phyloP scores from a whole-genome alignment of 2,113 vertebrate genomes.

The Proteles cristata region DNA sequence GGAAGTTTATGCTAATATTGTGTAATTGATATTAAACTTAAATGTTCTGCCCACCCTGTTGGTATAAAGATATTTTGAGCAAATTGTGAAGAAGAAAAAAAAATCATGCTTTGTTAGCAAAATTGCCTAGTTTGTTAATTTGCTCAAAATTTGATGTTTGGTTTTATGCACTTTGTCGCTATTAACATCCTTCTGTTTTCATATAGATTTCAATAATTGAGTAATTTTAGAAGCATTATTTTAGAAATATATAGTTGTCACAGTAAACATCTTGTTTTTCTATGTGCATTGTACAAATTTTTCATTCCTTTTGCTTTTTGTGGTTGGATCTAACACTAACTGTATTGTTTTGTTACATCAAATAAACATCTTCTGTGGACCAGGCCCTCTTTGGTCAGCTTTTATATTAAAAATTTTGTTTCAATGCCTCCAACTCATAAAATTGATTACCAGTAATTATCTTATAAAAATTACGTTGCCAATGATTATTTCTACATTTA shows the following conservation, averaged over 20 bases:
- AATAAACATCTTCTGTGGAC: constrained; percentile 95
- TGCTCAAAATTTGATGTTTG: constrained; percentile 89
- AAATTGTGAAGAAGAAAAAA: constrained; percentile 84
- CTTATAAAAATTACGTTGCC: constrained; percentile 55
- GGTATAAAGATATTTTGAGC: constrained; percentile 89
- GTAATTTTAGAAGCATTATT: constrained; percentile 89
- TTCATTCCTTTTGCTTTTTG: constrained; percentile 88
- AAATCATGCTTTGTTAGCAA: constrained; percentile 87
- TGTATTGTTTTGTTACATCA: constrained; percentile 96
- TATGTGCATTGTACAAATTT: constrained; percentile 90
- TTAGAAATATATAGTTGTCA: constrained; percentile 87
- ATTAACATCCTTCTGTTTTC: constrained; percentile 89
- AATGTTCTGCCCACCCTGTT: constrained; percentile 89
- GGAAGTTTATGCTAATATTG: constrained; percentile 89
- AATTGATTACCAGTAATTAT: constrained; percentile 60
- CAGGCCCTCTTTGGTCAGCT: constrained; percentile 88
- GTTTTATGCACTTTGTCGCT: constrained; percentile 93
- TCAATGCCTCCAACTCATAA: constrained; percentile 63
- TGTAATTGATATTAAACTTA: constrained; percentile 87
- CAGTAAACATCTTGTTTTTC: constrained; percentile 87
- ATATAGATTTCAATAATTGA: constrained; percentile 88
- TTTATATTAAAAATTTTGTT: constrained; percentile 81
- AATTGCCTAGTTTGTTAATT: constrained; percentile 88
- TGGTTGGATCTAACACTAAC: constrained; percentile 95
- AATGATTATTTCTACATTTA: constrained; percentile 51